Base-by-base conservation (phyloP, 1,140 invertebrate species). In the Heliconius himera region DNA sequence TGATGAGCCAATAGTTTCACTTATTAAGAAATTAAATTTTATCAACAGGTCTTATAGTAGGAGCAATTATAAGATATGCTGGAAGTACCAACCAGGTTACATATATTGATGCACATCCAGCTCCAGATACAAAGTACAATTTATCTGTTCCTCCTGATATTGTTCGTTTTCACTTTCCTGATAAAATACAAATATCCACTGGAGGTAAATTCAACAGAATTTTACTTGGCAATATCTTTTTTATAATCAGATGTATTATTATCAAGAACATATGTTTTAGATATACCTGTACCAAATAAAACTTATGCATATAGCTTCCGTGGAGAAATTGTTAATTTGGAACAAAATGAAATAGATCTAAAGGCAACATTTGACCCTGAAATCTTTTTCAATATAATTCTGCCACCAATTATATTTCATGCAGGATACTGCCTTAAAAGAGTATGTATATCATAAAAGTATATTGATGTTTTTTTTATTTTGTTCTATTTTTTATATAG, bases 341-440 rank as follows among this genome's bases (percentile, higher is more conserved):
- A 97, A 86, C 96, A 97, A 85, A 98, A 98, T 94, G 97, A 98
- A 90, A 98, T 99, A 87, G 98, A 98, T 95, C 95, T 98, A 73
- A 98, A 98, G 95, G 98, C 98, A 20, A 99, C 98, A 16, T 99
- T 99, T 95, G 99, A 99, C 95, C 98, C 99, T 49, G 99, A 99
- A 95, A 98, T 99, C 89, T 99, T 99, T 94, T 99, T 99, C 93
- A 99, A 99, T 94, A 99, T 99, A 66, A 98, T 99, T 87, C 95
- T 99, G 74, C 99, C 99, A 73, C 98, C 99, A 9, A 99, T 99
- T 77, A 99, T 99, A 86, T 99, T 99, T 92, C 98, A 99, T 95
- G 99, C 99, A 79, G 99, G 99, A 20, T 99, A 99, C 94, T 99
- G 98, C 85, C 96, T 99, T 84, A 99, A 99, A 95, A 96, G 98